Evolutionary conservation across 2,888 invertebrate genomes (phyloP).

Genomic region (Folsomia manolachei): DNA sequence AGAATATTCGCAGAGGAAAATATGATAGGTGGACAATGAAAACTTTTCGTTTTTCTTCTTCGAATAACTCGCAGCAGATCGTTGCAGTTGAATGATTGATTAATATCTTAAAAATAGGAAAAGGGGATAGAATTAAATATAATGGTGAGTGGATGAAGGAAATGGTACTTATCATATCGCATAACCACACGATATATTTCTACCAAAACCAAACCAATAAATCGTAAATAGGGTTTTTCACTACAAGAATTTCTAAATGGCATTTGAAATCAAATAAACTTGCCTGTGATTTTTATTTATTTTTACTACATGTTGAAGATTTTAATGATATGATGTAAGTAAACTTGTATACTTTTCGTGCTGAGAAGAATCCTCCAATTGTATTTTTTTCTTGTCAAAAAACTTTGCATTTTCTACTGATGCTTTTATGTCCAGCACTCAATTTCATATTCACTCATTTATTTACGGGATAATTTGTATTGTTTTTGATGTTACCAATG

Average conservation of each 20-base stretch:
- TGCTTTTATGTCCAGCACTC: not conserved
- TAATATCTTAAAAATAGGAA: too few species aligned
- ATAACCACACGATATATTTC: not conserved
- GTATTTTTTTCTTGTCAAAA: not conserved
- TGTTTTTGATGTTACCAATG: not conserved
- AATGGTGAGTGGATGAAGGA: too few species aligned
- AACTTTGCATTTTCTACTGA: not conserved
- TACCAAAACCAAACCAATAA: not conserved
- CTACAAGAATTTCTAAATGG: slow-evolving; percentile 6
- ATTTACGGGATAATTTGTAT: not conserved
- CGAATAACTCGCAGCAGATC: too few species aligned
- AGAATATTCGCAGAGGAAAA: too few species aligned
- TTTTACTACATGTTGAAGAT: not conserved
- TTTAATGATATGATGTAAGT: not conserved
- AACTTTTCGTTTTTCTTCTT: too few species aligned
- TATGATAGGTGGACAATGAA: too few species aligned
- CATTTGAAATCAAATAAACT: slow-evolving; percentile 1
- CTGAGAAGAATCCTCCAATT: not conserved
- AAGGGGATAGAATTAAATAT: too few species aligned
- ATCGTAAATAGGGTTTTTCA: not conserved
- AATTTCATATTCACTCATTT: not conserved
- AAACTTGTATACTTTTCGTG: not conserved
- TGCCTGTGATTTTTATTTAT: slow-evolving; percentile 9
- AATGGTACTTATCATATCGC: not conserved
- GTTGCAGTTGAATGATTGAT: too few species aligned